Conservation (phyloP, 2,888 invertebrate species). For the Folsomia manolachei region DNA sequence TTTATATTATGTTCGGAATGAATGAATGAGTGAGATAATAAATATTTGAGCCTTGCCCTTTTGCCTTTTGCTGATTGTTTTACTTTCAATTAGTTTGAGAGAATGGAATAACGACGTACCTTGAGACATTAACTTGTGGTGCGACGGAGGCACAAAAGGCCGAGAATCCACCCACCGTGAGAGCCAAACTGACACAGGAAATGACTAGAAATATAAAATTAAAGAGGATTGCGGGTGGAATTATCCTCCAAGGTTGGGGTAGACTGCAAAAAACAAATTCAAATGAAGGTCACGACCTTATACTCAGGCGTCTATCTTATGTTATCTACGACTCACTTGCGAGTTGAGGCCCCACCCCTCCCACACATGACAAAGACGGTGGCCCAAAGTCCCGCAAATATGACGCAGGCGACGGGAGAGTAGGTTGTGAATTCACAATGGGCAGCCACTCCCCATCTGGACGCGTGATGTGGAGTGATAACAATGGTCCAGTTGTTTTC, state of each 20-base stretch:
- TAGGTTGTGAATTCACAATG: slow-evolving; percentile 47
- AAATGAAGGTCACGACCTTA: no score
- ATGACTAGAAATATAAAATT: slow-evolving; percentile 46
- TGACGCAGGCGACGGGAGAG: slow-evolving; percentile 45
- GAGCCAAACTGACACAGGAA: slow-evolving; percentile 42
- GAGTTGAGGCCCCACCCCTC: slow-evolving; percentile 42
- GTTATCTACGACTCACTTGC: slow-evolving; percentile 31
- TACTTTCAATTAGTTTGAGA: no score
- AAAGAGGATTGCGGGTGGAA: slow-evolving; percentile 49
- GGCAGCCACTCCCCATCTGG: slow-evolving; percentile 37
- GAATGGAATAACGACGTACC: slow-evolving; percentile 27
- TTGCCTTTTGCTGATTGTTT: no score
- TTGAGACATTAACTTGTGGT: slow-evolving; percentile 40
- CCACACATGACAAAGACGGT: slow-evolving; percentile 48
- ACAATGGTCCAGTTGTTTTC: slow-evolving; percentile 33
- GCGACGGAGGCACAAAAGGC: slow-evolving; percentile 45
- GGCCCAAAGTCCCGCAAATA: slow-evolving; percentile 47
- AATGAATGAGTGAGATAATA: background rate
- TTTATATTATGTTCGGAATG: no score
- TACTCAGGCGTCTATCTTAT: no score
- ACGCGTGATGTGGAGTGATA: slow-evolving; percentile 26
- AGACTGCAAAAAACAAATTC: slow-evolving; percentile 31
- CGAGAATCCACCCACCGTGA: slow-evolving; percentile 46
- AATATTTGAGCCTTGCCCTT: no score
- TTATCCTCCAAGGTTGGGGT: slow-evolving; percentile 50